These are phyloP conservation scores for Chaenogobius annularis DNA, from an alignment of 2,113 vertebrate genomes.

Conservation along the genomic window DNA sequence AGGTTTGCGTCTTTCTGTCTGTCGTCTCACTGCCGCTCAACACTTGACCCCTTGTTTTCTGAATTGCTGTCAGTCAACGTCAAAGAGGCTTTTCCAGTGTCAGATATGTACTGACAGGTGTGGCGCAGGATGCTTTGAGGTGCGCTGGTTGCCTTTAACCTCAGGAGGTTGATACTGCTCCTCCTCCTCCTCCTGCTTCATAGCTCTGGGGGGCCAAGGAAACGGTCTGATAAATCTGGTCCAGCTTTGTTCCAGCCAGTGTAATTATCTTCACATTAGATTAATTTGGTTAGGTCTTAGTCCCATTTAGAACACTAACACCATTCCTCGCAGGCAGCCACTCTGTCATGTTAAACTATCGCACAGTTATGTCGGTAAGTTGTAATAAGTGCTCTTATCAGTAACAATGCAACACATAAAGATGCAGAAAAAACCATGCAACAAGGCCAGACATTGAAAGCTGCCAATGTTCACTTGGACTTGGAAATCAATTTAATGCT, in stretches of 20 bases:
- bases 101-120: conserved; percentile 57
- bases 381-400: conserved; percentile 62
- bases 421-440: conserved; percentile 38
- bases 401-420: conserved; percentile 45
- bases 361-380: conserved; percentile 69
- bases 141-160: conserved; percentile 52
- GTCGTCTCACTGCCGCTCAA: conserved; percentile 43
- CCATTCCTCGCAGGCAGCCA: conserved; percentile 69
- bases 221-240: conserved; percentile 71
- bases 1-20: conserved; percentile 18
- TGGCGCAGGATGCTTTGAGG: conserved; percentile 36
- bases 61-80: conserved; percentile 64
- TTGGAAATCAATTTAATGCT: not conserved
- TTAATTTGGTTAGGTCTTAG: conserved; percentile 74
- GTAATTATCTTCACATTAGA: conserved; percentile 80
- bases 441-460: not conserved
- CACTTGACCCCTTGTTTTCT: conserved; percentile 61
- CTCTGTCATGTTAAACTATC: conserved; percentile 76
- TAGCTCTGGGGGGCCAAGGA: conserved; percentile 33
- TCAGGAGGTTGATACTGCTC: conserved; percentile 32
- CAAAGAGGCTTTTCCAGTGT: conserved; percentile 35
- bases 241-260: conserved; percentile 65
- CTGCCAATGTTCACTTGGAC: not conserved
- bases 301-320: conserved; percentile 68
- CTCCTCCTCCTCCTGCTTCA: conserved; percentile 25